A percentile compares a stretch with the other conserved stretches of the same genome.
These are phyloP conservation scores for Serranus cabrilla DNA, from an alignment of 2,797 vertebrate species.

Conservation along the genomic window DNA sequence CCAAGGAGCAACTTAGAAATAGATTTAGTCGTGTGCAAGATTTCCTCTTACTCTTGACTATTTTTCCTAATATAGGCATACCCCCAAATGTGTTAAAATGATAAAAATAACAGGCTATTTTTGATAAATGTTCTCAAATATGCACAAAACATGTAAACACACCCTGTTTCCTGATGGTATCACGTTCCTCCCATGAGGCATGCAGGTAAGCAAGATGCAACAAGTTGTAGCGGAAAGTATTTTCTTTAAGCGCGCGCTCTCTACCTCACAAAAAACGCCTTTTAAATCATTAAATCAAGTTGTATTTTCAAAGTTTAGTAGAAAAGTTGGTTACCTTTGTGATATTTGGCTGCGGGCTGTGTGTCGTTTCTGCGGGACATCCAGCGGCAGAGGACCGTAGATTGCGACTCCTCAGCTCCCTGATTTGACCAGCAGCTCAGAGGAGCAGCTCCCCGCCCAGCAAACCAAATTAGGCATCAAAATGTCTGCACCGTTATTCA, in stretches of 20 bases:
- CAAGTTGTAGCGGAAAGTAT: slow-evolving; percentile 15
- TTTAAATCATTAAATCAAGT: not conserved
- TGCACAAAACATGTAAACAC: not conserved
- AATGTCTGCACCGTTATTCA: slow-evolving; percentile 72
- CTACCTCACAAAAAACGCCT: not conserved
- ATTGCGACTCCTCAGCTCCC: slow-evolving; percentile 36
- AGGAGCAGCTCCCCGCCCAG: slow-evolving; percentile 70
- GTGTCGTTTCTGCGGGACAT: slow-evolving; percentile 29
- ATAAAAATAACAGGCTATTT: not conserved
- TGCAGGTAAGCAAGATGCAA: slow-evolving; percentile 36
- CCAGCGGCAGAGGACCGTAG: slow-evolving; percentile 38
- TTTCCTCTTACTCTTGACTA: not conserved
- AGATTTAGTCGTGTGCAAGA: not conserved
- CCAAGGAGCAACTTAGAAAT: not conserved
- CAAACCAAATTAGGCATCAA: slow-evolving; percentile 79
- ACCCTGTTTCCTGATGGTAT: fast-evolving
- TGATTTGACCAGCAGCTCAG: slow-evolving; percentile 33
- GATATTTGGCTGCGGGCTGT: not conserved
- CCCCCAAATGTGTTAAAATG: not conserved
- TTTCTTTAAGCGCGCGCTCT: not conserved
- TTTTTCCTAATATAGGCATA: not conserved
- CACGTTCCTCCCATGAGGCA: not conserved
- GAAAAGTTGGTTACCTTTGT: slow-evolving; percentile 50
- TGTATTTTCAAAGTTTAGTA: not conserved
- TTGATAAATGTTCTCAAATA: not conserved